Evolutionary conservation across 2,888 invertebrate species (phyloP), one percentile per base, ranked within the genome.

Genomic region (Amiota minor): DNA sequence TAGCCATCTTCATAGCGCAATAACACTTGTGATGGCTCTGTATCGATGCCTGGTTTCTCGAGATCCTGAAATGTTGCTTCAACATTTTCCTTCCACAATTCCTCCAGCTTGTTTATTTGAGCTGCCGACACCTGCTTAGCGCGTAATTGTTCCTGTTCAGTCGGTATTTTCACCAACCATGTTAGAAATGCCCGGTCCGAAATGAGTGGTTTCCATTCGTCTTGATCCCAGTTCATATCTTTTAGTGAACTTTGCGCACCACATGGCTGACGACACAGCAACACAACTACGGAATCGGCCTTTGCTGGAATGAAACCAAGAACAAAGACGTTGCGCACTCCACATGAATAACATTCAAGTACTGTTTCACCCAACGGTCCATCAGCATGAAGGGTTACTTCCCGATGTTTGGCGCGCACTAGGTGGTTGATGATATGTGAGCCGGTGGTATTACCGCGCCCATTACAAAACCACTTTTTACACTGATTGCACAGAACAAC

Each of bases 401-500:
- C 99, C 92, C 99, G 99, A 89, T 99, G 98, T 90, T 98, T 98
- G n/a, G 99, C 98, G 78, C 99, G 92, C 76, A 99, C 99, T 88
- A 99, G 91, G 91, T 99, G 99, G 90, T 99, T 99, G 82, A 99
- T 97, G 81, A 99, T 98, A 88, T 99, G 99, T 67, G 99, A 98
- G 45, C 97, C 99, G 0, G 98, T 98, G 1, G 98, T 98, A 88
- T 97, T 98, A 16, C 99, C 99, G 74, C 98, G 93, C 1, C 98
- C 99, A 91, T 99, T 99, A 90, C 99, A 99, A 89, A 99, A 99
- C 99, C 99, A 99, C 89, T 99, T 98, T 89, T 97, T 98, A 89
- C 99, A 99, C 75, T 96, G 93, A 89, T 98, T 98, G 90, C 99
- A 99, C 95, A 97, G 97, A 72, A 99, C 98, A 56, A 99, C 99